Evolutionary conservation across 2,888 invertebrate genomes (phyloP).

Genomic region (Brachyptera putata): DNA sequence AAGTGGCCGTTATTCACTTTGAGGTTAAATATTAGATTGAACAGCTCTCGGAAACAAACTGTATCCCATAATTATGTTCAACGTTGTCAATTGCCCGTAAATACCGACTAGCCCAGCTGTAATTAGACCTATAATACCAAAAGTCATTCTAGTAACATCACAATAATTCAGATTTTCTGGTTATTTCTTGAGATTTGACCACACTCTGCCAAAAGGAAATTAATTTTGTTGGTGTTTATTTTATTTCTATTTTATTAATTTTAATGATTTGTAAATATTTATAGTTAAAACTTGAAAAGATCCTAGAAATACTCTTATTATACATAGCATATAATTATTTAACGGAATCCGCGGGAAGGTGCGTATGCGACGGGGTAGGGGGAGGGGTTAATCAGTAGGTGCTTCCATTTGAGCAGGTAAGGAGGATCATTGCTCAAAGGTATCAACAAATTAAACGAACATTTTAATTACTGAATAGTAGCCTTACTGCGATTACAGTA

Average conservation of each 20-base stretch:
- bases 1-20: too few species aligned
- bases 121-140: too few species aligned
- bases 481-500: slow-evolving; percentile 18
- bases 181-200: not conserved
- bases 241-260: slow-evolving; percentile 17
- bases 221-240: slow-evolving; percentile 11
- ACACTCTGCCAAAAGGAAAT: not conserved
- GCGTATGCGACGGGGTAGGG: too few species aligned
- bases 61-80: too few species aligned
- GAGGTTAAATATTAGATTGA: too few species aligned
- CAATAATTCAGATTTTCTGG: too few species aligned
- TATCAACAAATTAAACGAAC: slow-evolving; percentile 18
- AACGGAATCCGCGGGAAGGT: slow-evolving; percentile 20
- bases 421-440: slow-evolving; percentile 33
- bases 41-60: too few species aligned
- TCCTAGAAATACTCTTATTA: slow-evolving; percentile 28
- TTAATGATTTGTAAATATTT: slow-evolving; percentile 27
- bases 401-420: slow-evolving; percentile 31
- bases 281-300: slow-evolving; percentile 10
- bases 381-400: slow-evolving; percentile 27
- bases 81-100: too few species aligned
- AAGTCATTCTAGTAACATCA: too few species aligned
- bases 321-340: slow-evolving; percentile 10
- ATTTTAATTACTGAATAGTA: slow-evolving; percentile 9
- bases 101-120: too few species aligned